A percentile compares a stretch with the other conserved stretches of the same genome.
Evolutionary conservation across 2,113 vertebrate genomes (phyloP).

Genomic region (Hepsetus odoe): DNA sequence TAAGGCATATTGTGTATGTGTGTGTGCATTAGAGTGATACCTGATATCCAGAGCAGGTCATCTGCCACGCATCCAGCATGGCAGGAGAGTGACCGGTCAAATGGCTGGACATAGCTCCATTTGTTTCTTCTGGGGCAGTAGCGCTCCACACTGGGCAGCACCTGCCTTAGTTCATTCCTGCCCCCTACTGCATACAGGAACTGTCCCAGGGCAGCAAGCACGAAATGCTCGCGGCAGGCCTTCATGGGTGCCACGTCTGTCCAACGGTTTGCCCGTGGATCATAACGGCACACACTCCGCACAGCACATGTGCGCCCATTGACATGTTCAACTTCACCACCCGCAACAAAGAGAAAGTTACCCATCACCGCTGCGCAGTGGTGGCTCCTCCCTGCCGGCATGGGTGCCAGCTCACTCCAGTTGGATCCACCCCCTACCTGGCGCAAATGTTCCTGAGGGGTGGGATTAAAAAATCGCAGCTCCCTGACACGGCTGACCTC

Average conservation of each 20-base stretch:
- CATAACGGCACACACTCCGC: slow-evolving; percentile 89
- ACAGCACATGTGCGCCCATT: slow-evolving; percentile 89
- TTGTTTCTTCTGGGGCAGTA: slow-evolving; percentile 97
- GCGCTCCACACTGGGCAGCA: slow-evolving; percentile 91
- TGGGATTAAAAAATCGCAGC: slow-evolving; percentile 91
- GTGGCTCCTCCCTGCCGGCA: slow-evolving; percentile 92
- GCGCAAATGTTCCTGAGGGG: slow-evolving; percentile 84
- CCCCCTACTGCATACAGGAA: slow-evolving; percentile 91
- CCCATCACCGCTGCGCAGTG: slow-evolving; percentile 96
- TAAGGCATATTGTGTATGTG: too few species aligned
- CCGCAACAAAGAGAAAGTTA: slow-evolving; percentile 93
- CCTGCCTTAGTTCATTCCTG: slow-evolving; percentile 92
- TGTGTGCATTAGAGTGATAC: too few species aligned
- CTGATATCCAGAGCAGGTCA: slow-evolving; percentile 96
- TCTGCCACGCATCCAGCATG: slow-evolving; percentile 95
- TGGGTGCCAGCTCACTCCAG: slow-evolving; percentile 91
- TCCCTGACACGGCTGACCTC: slow-evolving; percentile 92
- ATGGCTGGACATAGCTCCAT: slow-evolving; percentile 93
- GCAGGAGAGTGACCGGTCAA: slow-evolving; percentile 95
- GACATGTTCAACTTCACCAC: slow-evolving; percentile 90
- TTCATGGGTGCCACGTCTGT: slow-evolving; percentile 95
- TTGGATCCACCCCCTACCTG: slow-evolving; percentile 84
- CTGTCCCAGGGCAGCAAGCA: slow-evolving; percentile 87
- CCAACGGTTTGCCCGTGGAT: slow-evolving; percentile 90
- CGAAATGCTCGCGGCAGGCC: slow-evolving; percentile 95